Conservation (phyloP, 2,113 vertebrate species). For the Suricata suricatta region DNA sequence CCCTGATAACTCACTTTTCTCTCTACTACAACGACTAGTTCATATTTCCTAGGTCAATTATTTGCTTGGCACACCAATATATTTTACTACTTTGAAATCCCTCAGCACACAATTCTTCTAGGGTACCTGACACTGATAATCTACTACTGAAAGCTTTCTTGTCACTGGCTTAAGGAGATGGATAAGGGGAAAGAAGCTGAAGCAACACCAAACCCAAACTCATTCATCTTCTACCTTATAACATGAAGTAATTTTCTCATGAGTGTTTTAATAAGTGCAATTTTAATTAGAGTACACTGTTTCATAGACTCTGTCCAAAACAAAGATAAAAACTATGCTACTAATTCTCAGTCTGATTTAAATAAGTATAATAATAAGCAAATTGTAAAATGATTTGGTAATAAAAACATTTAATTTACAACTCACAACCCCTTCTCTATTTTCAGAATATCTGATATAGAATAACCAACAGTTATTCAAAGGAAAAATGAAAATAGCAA, state of each 20-base stretch:
- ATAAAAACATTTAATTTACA: background rate
- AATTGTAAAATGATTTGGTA: background rate
- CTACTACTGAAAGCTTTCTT: background rate
- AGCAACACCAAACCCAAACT: background rate
- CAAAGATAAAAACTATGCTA: background rate
- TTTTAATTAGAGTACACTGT: background rate
- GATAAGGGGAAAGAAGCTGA: background rate
- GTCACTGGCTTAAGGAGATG: background rate
- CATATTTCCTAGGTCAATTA: background rate
- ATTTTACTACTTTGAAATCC: background rate
- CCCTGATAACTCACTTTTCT: background rate
- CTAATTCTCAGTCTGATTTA: background rate
- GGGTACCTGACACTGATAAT: conserved; percentile 2
- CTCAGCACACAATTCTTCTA: background rate
- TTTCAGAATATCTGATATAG: background rate
- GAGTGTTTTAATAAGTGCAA: background rate
- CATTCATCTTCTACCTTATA: background rate
- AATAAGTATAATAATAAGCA: background rate
- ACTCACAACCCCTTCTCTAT: background rate
- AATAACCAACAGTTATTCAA: background rate
- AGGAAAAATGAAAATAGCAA: background rate
- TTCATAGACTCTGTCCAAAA: background rate
- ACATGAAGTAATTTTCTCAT: background rate
- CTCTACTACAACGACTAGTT: background rate
- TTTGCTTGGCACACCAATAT: background rate